Base-by-base conservation (phyloP, 2,888 invertebrate genomes). In the Erpobdella octoculata region DNA sequence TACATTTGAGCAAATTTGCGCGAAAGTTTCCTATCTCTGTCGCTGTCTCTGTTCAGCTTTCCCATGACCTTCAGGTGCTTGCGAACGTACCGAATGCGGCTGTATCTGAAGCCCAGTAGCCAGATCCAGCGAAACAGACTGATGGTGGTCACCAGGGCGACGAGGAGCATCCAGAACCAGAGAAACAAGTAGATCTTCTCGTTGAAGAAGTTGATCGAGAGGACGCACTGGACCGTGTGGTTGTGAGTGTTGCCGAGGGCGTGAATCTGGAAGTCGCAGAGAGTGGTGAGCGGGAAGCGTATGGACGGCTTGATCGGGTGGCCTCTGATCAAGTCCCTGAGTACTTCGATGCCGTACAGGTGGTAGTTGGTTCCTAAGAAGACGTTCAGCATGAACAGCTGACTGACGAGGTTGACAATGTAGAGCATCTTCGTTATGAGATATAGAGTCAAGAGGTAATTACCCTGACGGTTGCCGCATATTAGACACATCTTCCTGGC, bases 91-190 rank as follows among this genome's bases (percentile, higher is more conserved):
- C 84, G 79, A 68, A 81, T 79, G 70, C 82, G 75, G 68, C 80
- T 80, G 61, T 81, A 79, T 64, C 81, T 81, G 78, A 82, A 81
- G n/a, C 80, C 78, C 74, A 81, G 80, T 71, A 80, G 77, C 80
- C 81, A 81, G 28, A 82, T 75, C 85, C 85, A 85, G 73, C 83
- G 80, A 70, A 84, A 74, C 72, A 85, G 81, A 76, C 82, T 83
- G 75, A 80, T 78, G 64, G 80, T 76, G 73, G 84, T 85, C 71
- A 82, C 79, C n/a, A 82, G 76, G 58, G 82, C 81, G 18, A 85
- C 83, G 58, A 85, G 80, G 35, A 85, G 80, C 70, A 85, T 79
- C 85, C 85, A 86, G 79, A 85, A 85, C 85, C 85, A 85, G 62
- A 85, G 79, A 79, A 85, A 85, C 75, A 82, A 82, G 76, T 82